A percentile compares a stretch with the other conserved stretches of the same genome.
Conservation (phyloP, 2,888 invertebrate species). For the Spatulosminthurus flaviceps region DNA sequence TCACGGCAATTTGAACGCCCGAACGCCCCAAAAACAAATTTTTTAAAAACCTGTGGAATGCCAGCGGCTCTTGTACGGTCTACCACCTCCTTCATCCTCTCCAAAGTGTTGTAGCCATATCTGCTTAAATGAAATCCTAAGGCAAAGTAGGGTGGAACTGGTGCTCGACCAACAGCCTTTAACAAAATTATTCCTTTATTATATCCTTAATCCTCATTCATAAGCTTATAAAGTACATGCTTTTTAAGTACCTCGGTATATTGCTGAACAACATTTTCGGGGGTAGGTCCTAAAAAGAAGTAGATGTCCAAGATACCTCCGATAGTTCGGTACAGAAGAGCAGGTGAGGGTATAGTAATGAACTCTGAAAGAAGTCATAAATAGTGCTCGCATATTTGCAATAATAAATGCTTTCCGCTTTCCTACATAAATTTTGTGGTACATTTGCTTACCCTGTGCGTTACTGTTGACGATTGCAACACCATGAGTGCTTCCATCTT, state of each 20-base stretch:
- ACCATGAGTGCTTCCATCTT: conserved; percentile 76
- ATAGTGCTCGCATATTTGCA: background rate
- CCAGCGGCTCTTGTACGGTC: conserved; percentile 75
- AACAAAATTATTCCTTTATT: background rate
- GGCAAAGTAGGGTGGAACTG: conserved; percentile 87
- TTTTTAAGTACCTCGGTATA: conserved; percentile 70
- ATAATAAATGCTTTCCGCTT: background rate
- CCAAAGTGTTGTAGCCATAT: conserved; percentile 74
- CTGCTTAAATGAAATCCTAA: conserved; percentile 87
- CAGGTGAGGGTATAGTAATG: conserved; percentile 80
- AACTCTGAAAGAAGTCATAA: conserved; percentile 71
- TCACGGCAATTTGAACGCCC: too few species aligned
- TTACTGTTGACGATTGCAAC: conserved; percentile 85
- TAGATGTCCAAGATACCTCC: conserved; percentile 85
- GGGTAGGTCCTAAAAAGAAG: conserved; percentile 79
- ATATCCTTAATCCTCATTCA: too few species aligned
- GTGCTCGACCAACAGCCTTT: conserved; percentile 74
- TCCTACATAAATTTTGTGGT: background rate
- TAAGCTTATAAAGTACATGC: too few species aligned
- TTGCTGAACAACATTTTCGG: conserved; percentile 74
- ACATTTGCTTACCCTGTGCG: conserved; percentile 77
- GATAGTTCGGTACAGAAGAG: conserved; percentile 80
- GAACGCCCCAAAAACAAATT: too few species aligned
- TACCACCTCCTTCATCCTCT: conserved; percentile 74
- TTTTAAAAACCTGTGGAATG: conserved; percentile 76